phyloP scores from a whole-genome alignment of 2,888 invertebrate species.

The Rhimphoctona megacephalus region DNA sequence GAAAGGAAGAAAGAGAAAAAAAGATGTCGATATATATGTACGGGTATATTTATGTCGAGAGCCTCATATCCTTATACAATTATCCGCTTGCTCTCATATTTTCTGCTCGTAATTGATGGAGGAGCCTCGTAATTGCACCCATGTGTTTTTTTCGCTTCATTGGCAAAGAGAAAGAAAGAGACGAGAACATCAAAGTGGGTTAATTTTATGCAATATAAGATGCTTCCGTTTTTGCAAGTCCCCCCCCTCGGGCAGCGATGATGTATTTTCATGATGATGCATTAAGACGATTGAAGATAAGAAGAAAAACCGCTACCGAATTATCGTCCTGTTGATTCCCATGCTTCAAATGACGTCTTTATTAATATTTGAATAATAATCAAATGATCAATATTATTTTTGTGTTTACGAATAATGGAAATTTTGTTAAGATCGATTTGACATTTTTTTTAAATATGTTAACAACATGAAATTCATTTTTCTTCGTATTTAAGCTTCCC shows the following conservation, averaged over 20 bases:
- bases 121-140: slow-evolving; percentile 58
- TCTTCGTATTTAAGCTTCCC: not conserved
- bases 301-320: slow-evolving; percentile 34
- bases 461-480: too few relatives aligned
- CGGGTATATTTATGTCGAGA: slow-evolving; percentile 21
- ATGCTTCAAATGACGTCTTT: not conserved
- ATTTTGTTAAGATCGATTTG: not conserved
- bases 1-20: slow-evolving; percentile 17
- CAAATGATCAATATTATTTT: not conserved
- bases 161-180: slow-evolving; percentile 6
- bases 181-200: slow-evolving; percentile 57
- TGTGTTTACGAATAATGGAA: too few relatives aligned
- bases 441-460: not conserved
- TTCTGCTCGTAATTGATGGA: slow-evolving; percentile 52
- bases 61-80: slow-evolving; percentile 56
- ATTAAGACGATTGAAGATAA: slow-evolving; percentile 16
- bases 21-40: not conserved
- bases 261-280: slow-evolving; percentile 22
- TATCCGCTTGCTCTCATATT: slow-evolving; percentile 55
- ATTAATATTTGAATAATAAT: not conserved
- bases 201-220: slow-evolving; percentile 58
- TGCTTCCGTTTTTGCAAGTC: slow-evolving; percentile 43
- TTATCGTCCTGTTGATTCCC: slow-evolving; percentile 12
- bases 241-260: not conserved
- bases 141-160: slow-evolving; percentile 46